Percentiles rank a stretch among this genome's conserved stretches.
These are phyloP conservation scores for Stratiomys singularior DNA, from an alignment of 2,888 invertebrate genomes.

Conservation along the genomic window DNA sequence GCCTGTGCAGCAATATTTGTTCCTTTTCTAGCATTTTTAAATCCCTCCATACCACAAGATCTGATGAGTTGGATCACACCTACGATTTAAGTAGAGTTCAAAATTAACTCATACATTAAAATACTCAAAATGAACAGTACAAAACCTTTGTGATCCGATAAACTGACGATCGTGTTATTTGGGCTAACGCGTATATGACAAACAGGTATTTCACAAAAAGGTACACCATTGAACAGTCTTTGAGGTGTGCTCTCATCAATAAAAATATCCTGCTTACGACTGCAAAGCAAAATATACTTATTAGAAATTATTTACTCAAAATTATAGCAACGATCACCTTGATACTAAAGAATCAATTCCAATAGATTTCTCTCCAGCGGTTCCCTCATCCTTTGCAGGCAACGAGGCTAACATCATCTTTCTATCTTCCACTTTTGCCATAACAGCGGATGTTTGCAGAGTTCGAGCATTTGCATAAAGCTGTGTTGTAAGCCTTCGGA, in stretches of 20 bases:
- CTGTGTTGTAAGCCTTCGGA: too few relatives aligned
- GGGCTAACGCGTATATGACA: slow-evolving; percentile 82
- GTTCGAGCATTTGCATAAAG: neutral
- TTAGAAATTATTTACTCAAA: neutral
- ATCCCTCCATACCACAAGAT: slow-evolving; percentile 91
- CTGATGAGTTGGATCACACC: slow-evolving; percentile 71
- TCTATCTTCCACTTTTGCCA: slow-evolving; percentile 67
- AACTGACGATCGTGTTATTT: slow-evolving; percentile 88
- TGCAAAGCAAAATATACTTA: neutral
- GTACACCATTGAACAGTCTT: slow-evolving; percentile 77
- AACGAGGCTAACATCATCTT: slow-evolving; percentile 69
- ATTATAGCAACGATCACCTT: slow-evolving; percentile 65
- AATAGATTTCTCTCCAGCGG: slow-evolving; percentile 77
- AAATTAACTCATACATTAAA: neutral
- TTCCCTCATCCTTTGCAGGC: slow-evolving; percentile 77
- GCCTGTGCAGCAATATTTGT: slow-evolving; percentile 97
- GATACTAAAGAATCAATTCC: slow-evolving; percentile 75
- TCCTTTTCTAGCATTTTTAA: slow-evolving; percentile 93
- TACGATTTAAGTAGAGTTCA: slow-evolving; percentile 54
- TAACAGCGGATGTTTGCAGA: slow-evolving; percentile 57
- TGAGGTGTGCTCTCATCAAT: slow-evolving; percentile 79
- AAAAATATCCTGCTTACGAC: slow-evolving; percentile 70
- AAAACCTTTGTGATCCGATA: slow-evolving; percentile 80
- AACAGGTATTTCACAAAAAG: slow-evolving; percentile 83
- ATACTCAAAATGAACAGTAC: too few relatives aligned